Base-by-base conservation (phyloP, 1,140 invertebrate genomes). In the Drosophila virilis region DNA sequence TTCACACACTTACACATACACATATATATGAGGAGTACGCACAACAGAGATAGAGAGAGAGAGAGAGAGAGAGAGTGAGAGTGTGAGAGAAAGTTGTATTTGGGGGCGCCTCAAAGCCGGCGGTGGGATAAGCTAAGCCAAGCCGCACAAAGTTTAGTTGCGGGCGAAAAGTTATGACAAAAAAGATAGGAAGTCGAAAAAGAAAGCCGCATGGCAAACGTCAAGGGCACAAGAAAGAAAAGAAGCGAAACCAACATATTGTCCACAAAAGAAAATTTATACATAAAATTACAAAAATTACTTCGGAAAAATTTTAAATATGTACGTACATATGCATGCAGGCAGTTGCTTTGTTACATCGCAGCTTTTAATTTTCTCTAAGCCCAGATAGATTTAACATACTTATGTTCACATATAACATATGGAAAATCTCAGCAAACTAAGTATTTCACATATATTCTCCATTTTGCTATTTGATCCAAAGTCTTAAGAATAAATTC, bases 231-330 rank as follows among this genome's bases (percentile, higher is more conserved):
- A 22, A n/a, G 6, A 13, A 12, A 33, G 10, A 1, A 38, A 38
- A 28, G 22, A 28, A 28, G 22, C 38, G 12, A 12, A 10, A 40
- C 5, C 38, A 40, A 40, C 38, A 12, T 5, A 40, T 12, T 40
- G 38, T n/a, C 38, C 38, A 40, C 38, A 40, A 3, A 40, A 40
- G 12, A 12, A 40, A 40, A n/a, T 40, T 6, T 40, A 6, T 40
- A 40, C n/a, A 70, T 75, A 80, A 80, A 75, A 80, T 80, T 79
- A 79, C 71, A 69, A 79, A 65, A 79, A 72, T 60, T 43, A 54
- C 75, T 74, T 46, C 59, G 61, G 50, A 55, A 60, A 57, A 55
- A 45, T 69, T 60, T 65, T 42, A 75, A 71, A 75, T 8, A 12
- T 57, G 22, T 8, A 9, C 7, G 22, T 22, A 9, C 7, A 3